Percentiles rank a stretch among this genome's conserved stretches.
Conservation (phyloP, 2,888 invertebrate genomes). For the Parnassius apollo region DNA sequence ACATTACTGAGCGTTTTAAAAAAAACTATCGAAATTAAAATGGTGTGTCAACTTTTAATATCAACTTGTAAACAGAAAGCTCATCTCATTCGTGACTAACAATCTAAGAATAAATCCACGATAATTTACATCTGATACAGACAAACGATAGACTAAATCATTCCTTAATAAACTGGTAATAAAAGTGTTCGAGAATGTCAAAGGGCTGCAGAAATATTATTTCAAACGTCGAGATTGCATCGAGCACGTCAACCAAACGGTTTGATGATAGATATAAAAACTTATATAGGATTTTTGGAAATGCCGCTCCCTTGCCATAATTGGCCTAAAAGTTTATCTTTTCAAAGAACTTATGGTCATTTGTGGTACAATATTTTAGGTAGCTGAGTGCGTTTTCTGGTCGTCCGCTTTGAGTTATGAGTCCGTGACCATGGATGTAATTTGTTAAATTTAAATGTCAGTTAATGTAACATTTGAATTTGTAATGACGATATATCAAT, state of each 20-base stretch:
- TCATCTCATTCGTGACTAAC: conserved; percentile 67
- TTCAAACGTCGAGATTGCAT: conserved; percentile 57
- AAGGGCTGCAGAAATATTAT: conserved; percentile 31
- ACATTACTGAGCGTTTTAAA: conserved; percentile 28
- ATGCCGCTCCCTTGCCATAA: conserved; percentile 67
- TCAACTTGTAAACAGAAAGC: conserved; percentile 64
- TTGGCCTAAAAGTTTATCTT: conserved; percentile 71
- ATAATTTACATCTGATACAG: conserved; percentile 18
- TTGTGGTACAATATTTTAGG: conserved; percentile 58
- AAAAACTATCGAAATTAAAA: conserved; percentile 50
- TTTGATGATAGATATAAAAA: conserved; percentile 66
- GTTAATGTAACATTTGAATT: too few species aligned
- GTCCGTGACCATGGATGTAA: conserved; percentile 47
- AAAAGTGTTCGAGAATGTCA: conserved; percentile 15
- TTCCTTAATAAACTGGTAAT: not conserved
- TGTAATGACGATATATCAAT: too few species aligned
- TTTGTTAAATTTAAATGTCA: conserved; percentile 13
- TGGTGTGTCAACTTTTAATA: conserved; percentile 66
- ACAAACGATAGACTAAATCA: conserved; percentile 7
- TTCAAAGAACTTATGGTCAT: conserved; percentile 74
- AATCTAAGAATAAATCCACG: conserved; percentile 51
- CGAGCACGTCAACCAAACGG: conserved; percentile 64
- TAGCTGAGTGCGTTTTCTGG: conserved; percentile 47
- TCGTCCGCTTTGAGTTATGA: conserved; percentile 53
- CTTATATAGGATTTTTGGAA: conserved; percentile 71